Evolutionary conservation across 2,797 vertebrate species (phyloP), one percentile per base, ranked within the genome.

Genomic region (Ibycter americanus): DNA sequence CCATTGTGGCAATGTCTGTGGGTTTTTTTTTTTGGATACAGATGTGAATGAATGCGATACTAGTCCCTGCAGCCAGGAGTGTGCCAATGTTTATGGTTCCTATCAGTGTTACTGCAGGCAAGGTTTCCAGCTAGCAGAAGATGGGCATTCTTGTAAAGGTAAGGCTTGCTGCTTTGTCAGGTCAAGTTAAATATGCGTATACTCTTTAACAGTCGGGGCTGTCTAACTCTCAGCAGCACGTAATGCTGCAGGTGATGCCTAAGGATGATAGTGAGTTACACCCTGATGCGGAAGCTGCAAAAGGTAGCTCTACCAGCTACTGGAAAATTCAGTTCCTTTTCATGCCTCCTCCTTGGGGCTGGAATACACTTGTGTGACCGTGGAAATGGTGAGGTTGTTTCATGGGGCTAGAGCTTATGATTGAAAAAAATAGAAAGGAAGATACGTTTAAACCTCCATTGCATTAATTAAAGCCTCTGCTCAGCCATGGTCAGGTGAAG

Each of bases 91-190:
- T 89, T 99, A 99, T 1, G 99, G 99, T 32, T 99, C 99, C 79
- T 99, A 99, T 97, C 99, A 99, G 98, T 99, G 99, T 92, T 99
- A 99, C 98, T 99, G 99, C 97, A 98, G 98, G 87, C 98, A 99
- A 91, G 99, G 99, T 40, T 99, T 99, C 98, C 98, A 98, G 98
- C 98, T 99, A 76, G 98, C 98, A n/a, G 99, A 99, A 86, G 99
- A 99, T 1, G 98, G 99, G 13, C 98, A 99, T 85, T 98, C 98
- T 65, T 99, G 99, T 94, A 99, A 98, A 98, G 99, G 99, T 99
- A 85, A 92, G 87, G 34, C 62, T 68, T 68, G 67, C 47, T 80
- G 74, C 66, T 65, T 66, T 34, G 3, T 17, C 59, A 59, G 13
- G 9, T 23, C 4, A 4, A 5, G 49, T 21, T 18, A 11, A 36